phyloP scores from a whole-genome alignment of 2,113 vertebrate genomes.

The Chaetorhynchus papuensis region DNA sequence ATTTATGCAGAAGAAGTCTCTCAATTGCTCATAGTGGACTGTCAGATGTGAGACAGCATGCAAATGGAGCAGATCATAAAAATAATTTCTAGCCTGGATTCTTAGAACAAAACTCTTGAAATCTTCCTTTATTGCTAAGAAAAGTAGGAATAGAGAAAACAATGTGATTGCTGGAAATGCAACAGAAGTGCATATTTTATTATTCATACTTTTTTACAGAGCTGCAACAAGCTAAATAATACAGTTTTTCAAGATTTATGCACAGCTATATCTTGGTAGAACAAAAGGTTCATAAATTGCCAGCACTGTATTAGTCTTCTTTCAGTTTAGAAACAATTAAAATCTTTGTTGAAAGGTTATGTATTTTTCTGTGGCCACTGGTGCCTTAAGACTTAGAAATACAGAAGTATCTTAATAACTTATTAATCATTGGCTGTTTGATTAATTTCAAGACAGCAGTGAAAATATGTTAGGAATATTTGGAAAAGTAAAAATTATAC shows the following conservation, averaged over 20 bases:
- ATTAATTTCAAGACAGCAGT: not conserved
- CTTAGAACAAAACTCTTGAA: constrained; percentile 34
- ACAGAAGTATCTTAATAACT: not conserved
- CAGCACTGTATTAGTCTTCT: not conserved
- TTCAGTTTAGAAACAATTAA: not conserved
- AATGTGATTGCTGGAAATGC: not conserved
- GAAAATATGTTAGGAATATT: not conserved
- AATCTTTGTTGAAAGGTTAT: not conserved
- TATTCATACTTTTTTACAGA: not conserved
- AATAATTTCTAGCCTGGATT: constrained; percentile 46
- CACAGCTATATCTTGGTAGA: not conserved
- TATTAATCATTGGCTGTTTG: not conserved
- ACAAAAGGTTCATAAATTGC: constrained; percentile 9
- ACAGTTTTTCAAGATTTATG: not conserved
- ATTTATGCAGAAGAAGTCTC: constrained; percentile 58
- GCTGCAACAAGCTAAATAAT: not conserved
- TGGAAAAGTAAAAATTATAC: not conserved
- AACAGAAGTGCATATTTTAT: not conserved
- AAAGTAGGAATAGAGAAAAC: not conserved
- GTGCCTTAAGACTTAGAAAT: not conserved
- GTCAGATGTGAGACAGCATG: constrained; percentile 57
- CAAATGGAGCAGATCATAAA: constrained; percentile 53
- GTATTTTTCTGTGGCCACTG: not conserved
- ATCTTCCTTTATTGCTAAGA: constrained; percentile 16
- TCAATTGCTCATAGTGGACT: constrained; percentile 60